A percentile compares a stretch with the other conserved stretches of the same genome.
phyloP scores from a whole-genome alignment of 2,888 invertebrate species.

The Drosophila merina region DNA sequence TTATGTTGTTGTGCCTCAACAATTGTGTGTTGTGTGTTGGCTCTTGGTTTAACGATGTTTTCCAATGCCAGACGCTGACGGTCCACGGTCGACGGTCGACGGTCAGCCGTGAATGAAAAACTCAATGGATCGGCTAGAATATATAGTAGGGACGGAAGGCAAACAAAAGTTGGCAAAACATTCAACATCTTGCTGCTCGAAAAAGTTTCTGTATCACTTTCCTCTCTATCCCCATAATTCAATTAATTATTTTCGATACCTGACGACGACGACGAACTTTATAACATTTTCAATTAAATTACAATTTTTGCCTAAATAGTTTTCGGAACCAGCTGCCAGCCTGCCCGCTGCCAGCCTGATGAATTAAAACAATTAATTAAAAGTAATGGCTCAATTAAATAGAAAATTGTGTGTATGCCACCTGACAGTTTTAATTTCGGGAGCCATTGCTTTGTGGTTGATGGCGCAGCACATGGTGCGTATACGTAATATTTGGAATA shows the following conservation, averaged over 20 bases:
- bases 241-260: not conserved
- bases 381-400: slow-evolving; percentile 38
- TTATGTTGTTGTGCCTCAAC: not conserved
- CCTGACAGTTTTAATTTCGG: slow-evolving; percentile 35
- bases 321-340: not conserved
- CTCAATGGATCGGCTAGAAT: slow-evolving; percentile 5
- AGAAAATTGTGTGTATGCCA: slow-evolving; percentile 25
- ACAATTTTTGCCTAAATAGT: not conserved
- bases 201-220: not conserved
- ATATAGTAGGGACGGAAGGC: not conserved
- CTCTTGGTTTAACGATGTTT: slow-evolving; percentile 54
- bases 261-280: not conserved
- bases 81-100: not conserved
- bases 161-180: slow-evolving; percentile 2
- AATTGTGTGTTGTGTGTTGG: too few species aligned
- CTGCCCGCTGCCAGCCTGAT: not conserved
- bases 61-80: slow-evolving; percentile 59
- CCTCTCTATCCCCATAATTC: not conserved
- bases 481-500: slow-evolving; percentile 57
- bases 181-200: not conserved
- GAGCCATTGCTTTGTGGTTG: slow-evolving; percentile 34
- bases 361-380: slow-evolving; percentile 30
- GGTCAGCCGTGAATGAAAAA: slow-evolving; percentile 55
- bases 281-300: not conserved
- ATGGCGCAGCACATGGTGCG: slow-evolving; percentile 42